Conservation (phyloP, 2,888 invertebrate species). For the Dryocosmus kuriphilus region DNA sequence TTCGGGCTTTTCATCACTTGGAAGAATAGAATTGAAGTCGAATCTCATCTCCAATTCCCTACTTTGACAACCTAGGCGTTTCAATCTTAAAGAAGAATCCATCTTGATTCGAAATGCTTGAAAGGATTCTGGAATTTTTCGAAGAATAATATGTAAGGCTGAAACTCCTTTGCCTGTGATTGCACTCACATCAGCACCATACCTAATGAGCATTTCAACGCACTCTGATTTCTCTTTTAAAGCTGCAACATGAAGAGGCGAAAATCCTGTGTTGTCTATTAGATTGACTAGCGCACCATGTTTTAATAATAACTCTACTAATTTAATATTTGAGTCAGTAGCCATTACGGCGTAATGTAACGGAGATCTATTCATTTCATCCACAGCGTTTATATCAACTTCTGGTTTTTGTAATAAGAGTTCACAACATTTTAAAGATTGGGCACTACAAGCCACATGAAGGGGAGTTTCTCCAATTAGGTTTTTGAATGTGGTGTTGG, state of each 20-base stretch:
- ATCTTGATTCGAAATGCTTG: slow-evolving; percentile 76
- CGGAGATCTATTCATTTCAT: slow-evolving; percentile 73
- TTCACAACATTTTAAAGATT: too few species aligned
- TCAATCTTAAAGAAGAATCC: slow-evolving; percentile 74
- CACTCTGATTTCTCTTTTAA: slow-evolving; percentile 77
- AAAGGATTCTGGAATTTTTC: slow-evolving; percentile 78
- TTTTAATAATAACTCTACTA: too few species aligned
- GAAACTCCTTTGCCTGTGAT: too few species aligned
- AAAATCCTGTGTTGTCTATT: slow-evolving; percentile 75
- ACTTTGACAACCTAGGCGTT: slow-evolving; percentile 70
- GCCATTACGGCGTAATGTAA: slow-evolving; percentile 77
- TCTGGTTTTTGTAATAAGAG: too few species aligned
- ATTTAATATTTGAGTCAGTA: slow-evolving; percentile 68
- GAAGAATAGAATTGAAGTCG: slow-evolving; percentile 74
- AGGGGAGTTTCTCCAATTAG: too few species aligned
- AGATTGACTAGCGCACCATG: slow-evolving; percentile 74
- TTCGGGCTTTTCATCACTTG: slow-evolving; percentile 74
- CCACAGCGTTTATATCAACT: slow-evolving; percentile 74
- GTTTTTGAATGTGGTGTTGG: too few species aligned
- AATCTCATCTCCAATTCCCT: slow-evolving; percentile 75
- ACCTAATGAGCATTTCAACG: slow-evolving; percentile 76
- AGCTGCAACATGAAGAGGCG: slow-evolving; percentile 78
- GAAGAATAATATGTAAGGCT: slow-evolving; percentile 76
- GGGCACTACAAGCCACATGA: too few species aligned
- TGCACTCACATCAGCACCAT: too few species aligned